Conservation (phyloP, 2,113 vertebrate genomes). For the Struthio camelus region DNA sequence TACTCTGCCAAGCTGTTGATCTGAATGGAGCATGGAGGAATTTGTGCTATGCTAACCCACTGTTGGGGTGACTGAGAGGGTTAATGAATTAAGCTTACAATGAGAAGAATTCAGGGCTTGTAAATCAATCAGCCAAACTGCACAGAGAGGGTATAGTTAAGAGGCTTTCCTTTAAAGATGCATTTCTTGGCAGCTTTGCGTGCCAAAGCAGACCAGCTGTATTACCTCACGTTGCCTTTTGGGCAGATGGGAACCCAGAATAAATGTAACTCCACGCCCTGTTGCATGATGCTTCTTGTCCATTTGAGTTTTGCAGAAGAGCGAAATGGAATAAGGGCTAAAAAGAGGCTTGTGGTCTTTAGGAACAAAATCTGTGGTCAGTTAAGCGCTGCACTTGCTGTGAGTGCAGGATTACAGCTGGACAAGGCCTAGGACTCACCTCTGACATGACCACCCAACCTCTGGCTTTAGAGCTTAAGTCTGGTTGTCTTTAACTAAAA, state of each 20-base stretch:
- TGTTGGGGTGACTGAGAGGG: conserved; percentile 54
- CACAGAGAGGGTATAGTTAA: conserved; percentile 54
- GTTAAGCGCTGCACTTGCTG: not conserved
- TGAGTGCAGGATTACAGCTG: conserved; percentile 5
- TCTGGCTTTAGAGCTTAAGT: not conserved
- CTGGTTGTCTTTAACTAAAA: not conserved
- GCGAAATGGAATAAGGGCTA: not conserved
- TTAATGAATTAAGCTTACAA: conserved; percentile 69
- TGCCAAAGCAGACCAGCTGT: conserved; percentile 63
- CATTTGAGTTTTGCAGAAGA: conserved; percentile 11
- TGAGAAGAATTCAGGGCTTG: conserved; percentile 61
- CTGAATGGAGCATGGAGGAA: conserved; percentile 36
- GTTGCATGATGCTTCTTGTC: conserved; percentile 56
- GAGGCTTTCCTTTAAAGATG: conserved; percentile 65
- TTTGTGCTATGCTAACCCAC: conserved; percentile 48
- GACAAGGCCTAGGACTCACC: not conserved
- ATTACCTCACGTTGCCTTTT: conserved; percentile 68
- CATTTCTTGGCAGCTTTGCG: conserved; percentile 66
- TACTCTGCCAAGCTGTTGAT: not conserved
- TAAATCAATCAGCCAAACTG: conserved; percentile 59
- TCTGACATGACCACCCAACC: conserved; percentile 24
- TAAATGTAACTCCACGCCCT: conserved; percentile 51
- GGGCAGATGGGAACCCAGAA: conserved; percentile 60
- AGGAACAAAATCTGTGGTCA: not conserved
- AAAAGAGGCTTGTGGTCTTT: not conserved